Conservation (phyloP, 2,113 vertebrate genomes). For the Rattus norvegicus region DNA sequence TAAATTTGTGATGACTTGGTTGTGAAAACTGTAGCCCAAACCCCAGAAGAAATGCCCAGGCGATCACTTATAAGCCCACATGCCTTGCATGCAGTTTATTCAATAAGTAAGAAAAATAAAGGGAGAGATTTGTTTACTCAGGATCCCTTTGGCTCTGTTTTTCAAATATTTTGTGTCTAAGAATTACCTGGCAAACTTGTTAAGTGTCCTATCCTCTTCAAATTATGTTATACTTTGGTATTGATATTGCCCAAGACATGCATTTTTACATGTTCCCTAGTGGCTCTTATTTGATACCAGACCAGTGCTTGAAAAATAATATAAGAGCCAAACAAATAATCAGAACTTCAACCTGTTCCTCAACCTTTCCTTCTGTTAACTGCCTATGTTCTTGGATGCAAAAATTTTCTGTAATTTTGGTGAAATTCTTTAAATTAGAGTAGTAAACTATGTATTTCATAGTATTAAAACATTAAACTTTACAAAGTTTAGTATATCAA, state of each 20-base stretch:
- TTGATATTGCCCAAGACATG: background rate
- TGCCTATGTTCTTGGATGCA: background rate
- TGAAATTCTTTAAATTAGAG: background rate
- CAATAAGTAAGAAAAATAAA: background rate
- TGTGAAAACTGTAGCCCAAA: conserved; percentile 5
- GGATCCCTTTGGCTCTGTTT: background rate
- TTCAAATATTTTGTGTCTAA: conserved; percentile 7
- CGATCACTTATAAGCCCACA: background rate
- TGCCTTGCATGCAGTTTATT: background rate
- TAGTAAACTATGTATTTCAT: background rate
- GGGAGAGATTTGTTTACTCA: background rate
- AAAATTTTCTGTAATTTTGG: background rate
- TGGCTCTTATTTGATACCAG: background rate
- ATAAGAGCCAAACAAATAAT: background rate
- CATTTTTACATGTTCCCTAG: conserved; percentile 48
- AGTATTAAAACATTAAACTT: too few species aligned
- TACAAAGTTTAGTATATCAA: background rate
- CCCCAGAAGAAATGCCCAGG: background rate
- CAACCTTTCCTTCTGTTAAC: background rate
- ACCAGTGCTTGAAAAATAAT: background rate
- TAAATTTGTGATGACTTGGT: background rate
- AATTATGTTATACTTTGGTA: background rate
- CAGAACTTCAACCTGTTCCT: background rate
- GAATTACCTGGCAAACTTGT: background rate
- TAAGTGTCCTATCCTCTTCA: background rate